A percentile compares a stretch with the other conserved stretches of the same genome.
Conservation (phyloP, 2,113 vertebrate genomes). For the Peromyscus maniculatus region DNA sequence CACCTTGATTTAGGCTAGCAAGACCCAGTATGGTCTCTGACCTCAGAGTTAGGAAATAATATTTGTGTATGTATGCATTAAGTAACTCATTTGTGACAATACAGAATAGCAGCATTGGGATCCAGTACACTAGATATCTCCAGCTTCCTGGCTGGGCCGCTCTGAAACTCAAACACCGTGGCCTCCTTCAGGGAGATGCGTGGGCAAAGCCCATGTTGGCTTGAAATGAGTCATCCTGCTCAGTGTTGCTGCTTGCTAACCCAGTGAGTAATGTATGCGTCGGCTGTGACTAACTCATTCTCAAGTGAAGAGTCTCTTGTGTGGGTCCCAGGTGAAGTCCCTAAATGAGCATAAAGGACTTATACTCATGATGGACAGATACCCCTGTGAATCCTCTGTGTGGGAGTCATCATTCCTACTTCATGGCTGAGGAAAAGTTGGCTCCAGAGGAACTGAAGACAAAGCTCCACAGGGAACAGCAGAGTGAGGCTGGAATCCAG, state of each 20-base stretch:
- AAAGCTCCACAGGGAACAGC: too few species aligned
- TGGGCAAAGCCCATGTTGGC: background rate
- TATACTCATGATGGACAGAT: background rate
- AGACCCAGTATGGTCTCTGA: background rate
- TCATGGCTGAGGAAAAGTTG: background rate
- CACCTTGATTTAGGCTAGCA: background rate
- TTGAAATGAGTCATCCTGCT: background rate
- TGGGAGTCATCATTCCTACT: background rate
- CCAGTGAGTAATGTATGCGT: background rate
- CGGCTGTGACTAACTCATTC: background rate
- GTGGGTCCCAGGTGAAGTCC: background rate
- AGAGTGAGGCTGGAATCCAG: background rate
- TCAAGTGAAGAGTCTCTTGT: background rate
- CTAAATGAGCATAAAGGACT: background rate
- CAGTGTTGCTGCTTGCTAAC: background rate
- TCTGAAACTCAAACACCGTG: background rate
- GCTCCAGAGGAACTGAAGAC: background rate
- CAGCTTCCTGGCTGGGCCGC: background rate
- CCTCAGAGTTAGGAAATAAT: background rate
- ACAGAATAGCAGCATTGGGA: background rate
- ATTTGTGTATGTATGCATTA: background rate
- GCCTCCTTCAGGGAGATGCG: background rate
- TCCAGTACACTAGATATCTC: background rate
- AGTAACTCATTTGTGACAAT: background rate
- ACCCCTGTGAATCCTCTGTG: background rate